phyloP scores from a whole-genome alignment of 2,888 invertebrate genomes.

The Polymixis flavicincta region DNA sequence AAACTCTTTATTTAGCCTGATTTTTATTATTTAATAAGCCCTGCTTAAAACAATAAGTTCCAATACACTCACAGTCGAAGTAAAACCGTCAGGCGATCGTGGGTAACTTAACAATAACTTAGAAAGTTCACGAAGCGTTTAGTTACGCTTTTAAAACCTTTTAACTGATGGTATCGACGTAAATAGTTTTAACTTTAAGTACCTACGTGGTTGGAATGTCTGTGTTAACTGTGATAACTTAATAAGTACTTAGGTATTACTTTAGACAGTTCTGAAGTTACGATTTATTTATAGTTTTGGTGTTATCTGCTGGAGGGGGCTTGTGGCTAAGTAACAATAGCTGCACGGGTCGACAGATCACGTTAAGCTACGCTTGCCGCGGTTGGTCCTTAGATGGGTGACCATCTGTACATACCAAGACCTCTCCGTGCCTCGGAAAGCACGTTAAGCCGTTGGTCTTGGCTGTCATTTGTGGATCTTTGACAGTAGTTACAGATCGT shows the following conservation, averaged over 20 bases:
- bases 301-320: not conserved
- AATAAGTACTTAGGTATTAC: not conserved
- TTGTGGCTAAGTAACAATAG: too few species aligned
- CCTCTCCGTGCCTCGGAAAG: too few species aligned
- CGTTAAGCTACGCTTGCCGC: too few species aligned
- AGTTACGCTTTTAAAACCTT: slow-evolving; percentile 70
- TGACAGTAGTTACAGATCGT: too few species aligned
- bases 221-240: slow-evolving; percentile 8
- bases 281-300: not conserved
- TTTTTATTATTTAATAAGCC: too few species aligned
- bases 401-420: too few species aligned
- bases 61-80: slow-evolving; percentile 3
- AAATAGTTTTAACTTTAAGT: slow-evolving; percentile 53
- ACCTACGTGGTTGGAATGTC: slow-evolving; percentile 18
- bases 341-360: too few species aligned
- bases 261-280: not conserved
- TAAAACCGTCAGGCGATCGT: slow-evolving; percentile 24
- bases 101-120: slow-evolving; percentile 43
- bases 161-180: slow-evolving; percentile 70
- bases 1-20: too few species aligned
- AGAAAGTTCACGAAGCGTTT: slow-evolving; percentile 64
- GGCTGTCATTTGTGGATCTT: too few species aligned
- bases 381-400: too few species aligned
- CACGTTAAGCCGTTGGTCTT: too few species aligned
- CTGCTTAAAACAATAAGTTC: slow-evolving; percentile 7